Percentiles rank a stretch among this genome's conserved stretches.
Conservation (phyloP, 2,888 invertebrate species). For the Erebia epiphron region DNA sequence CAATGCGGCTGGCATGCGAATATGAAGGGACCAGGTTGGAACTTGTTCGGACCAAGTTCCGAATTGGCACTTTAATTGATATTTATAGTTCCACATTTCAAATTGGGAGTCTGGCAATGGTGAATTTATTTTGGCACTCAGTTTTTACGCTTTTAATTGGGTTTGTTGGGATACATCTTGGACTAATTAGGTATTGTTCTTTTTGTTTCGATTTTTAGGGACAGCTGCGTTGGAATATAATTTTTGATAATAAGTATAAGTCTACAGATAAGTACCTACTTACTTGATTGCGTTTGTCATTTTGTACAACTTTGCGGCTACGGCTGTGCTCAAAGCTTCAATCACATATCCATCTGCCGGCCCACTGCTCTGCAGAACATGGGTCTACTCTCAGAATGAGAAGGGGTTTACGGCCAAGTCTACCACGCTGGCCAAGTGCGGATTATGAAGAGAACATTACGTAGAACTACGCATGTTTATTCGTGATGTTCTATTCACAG, state of each 20-base stretch:
- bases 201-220: conserved; percentile 6
- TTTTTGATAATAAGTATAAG: neutral
- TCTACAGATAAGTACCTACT: too few species aligned
- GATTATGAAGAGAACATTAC: too few species aligned
- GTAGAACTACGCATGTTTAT: too few species aligned
- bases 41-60: conserved; percentile 18
- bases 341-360: too few species aligned
- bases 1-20: conserved; percentile 17
- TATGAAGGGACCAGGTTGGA: conserved; percentile 15
- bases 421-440: too few species aligned
- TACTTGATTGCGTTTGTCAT: neutral
- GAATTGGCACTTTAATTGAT: conserved; percentile 31
- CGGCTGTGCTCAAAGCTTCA: too few species aligned
- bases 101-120: conserved; percentile 16
- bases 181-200: conserved; percentile 12
- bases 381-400: too few species aligned
- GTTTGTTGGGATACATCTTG: neutral
- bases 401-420: too few species aligned
- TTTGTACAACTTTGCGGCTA: neutral
- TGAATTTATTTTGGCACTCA: conserved; percentile 22
- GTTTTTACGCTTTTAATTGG: conserved; percentile 20
- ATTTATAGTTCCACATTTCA: conserved; percentile 28
- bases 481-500: too few species aligned
- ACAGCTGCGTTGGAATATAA: conserved; percentile 1
- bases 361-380: too few species aligned